These are phyloP conservation scores for Cherax destructor DNA, from an alignment of 1,140 invertebrate species.

Conservation along the genomic window DNA sequence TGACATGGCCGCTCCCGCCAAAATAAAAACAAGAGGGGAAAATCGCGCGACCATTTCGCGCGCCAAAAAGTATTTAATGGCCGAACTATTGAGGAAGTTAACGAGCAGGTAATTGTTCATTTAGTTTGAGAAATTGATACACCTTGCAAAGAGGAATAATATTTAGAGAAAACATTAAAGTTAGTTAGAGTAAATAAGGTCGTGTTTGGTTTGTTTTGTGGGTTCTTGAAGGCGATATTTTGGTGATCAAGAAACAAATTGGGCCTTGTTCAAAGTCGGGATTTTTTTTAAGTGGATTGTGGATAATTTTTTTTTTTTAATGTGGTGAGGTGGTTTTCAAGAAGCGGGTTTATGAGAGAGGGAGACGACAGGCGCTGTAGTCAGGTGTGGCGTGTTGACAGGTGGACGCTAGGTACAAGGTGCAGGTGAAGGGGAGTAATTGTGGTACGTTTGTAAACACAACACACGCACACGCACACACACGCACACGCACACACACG, in stretches of 20 bases:
- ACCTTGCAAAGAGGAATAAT: not conserved
- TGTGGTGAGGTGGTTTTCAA: not conserved
- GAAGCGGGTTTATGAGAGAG: not conserved
- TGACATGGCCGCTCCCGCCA: not conserved
- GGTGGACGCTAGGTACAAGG: not conserved
- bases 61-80: not conserved
- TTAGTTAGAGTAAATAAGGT: not conserved
- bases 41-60: not conserved
- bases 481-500: constrained; percentile 29
- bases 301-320: not conserved
- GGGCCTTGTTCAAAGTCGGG: not conserved
- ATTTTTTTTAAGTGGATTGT: not conserved
- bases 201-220: not conserved
- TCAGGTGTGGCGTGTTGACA: not conserved
- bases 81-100: not conserved
- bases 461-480: constrained; percentile 18
- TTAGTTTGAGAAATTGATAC: constrained; percentile 3
- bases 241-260: not conserved
- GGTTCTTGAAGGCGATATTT: not conserved
- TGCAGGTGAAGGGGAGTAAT: not conserved
- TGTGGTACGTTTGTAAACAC: not conserved
- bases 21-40: not conserved
- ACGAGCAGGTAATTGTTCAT: constrained; percentile 8
- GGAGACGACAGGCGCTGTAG: not conserved
- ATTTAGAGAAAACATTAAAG: not conserved